These are phyloP conservation scores for Drosophila sturtevanti DNA, from an alignment of 1,140 invertebrate species.

Conservation along the genomic window DNA sequence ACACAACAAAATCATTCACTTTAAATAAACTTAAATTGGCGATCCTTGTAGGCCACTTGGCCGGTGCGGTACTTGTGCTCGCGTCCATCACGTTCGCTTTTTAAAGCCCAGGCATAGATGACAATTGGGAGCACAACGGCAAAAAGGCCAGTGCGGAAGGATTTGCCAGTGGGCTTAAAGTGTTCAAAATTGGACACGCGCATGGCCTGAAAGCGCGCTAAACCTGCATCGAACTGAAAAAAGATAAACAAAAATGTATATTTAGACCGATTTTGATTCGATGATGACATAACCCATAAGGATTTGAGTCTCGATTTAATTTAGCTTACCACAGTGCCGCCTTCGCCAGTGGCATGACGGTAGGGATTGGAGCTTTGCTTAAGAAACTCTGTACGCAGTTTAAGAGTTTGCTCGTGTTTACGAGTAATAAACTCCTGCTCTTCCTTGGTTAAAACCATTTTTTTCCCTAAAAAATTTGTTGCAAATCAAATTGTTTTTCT, in stretches of 20 bases:
- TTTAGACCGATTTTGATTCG: slow-evolving; percentile 22
- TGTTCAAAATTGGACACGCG: slow-evolving; percentile 86
- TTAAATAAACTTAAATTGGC: slow-evolving; percentile 85
- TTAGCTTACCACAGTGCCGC: slow-evolving; percentile 85
- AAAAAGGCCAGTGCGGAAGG: slow-evolving; percentile 84
- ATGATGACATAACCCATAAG: slow-evolving; percentile 82
- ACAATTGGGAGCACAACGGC: slow-evolving; percentile 85
- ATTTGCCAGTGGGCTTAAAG: slow-evolving; percentile 87
- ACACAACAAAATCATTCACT: slow-evolving; percentile 18
- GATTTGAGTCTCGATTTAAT: slow-evolving; percentile 14
- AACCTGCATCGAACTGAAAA: slow-evolving; percentile 88
- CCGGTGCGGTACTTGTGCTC: slow-evolving; percentile 87
- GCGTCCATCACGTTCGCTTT: slow-evolving; percentile 83
- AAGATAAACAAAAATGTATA: slow-evolving; percentile 27
- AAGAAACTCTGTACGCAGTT: slow-evolving; percentile 85
- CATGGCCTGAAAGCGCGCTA: slow-evolving; percentile 88
- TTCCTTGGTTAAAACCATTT: slow-evolving; percentile 60
- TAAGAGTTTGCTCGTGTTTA: slow-evolving; percentile 74
- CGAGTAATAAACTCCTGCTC: slow-evolving; percentile 63
- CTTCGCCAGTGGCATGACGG: slow-evolving; percentile 83
- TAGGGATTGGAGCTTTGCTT: slow-evolving; percentile 88
- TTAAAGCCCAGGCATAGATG: slow-evolving; percentile 84
- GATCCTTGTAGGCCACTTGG: slow-evolving; percentile 88
- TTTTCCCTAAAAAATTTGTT: slow-evolving; percentile 26
- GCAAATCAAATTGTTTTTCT: slow-evolving; percentile 19